Evolutionary conservation across 2,888 invertebrate genomes (phyloP).

Genomic region (Micropterix aruncella): DNA sequence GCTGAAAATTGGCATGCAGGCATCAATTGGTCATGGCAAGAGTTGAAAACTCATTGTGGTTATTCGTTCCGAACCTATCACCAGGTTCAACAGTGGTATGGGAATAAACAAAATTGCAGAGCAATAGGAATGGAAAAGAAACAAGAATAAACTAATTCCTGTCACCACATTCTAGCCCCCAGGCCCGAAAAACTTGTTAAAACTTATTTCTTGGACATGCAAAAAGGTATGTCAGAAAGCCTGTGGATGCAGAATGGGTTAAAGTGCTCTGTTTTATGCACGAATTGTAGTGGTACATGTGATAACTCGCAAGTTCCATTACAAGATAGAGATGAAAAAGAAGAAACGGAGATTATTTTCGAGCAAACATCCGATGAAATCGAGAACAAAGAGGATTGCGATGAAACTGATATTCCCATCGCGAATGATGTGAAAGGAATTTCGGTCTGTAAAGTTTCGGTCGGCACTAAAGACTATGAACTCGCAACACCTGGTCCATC

Average conservation of each 20-base stretch:
- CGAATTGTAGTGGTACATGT: too few species aligned
- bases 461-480: too few species aligned
- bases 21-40: too few species aligned
- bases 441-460: constrained; percentile 4
- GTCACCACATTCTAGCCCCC: constrained; percentile 5
- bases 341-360: too few species aligned
- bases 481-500: too few species aligned
- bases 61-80: background rate
- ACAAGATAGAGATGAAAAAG: too few species aligned
- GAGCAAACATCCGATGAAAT: constrained; percentile 6
- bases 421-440: constrained; percentile 6
- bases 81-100: background rate
- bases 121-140: background rate
- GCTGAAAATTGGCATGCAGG: too few species aligned
- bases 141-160: constrained; percentile 5
- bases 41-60: too few species aligned
- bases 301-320: too few species aligned
- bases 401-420: constrained; percentile 5
- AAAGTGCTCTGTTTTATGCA: constrained; percentile 17
- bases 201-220: too few species aligned
- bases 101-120: background rate
- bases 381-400: constrained; percentile 4
- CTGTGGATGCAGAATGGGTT: constrained; percentile 17
- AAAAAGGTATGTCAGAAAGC: constrained; percentile 10
- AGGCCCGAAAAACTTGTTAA: background rate